Evolutionary conservation across 2,888 invertebrate genomes (phyloP).

Genomic region (Orthonychiurus folsomi): DNA sequence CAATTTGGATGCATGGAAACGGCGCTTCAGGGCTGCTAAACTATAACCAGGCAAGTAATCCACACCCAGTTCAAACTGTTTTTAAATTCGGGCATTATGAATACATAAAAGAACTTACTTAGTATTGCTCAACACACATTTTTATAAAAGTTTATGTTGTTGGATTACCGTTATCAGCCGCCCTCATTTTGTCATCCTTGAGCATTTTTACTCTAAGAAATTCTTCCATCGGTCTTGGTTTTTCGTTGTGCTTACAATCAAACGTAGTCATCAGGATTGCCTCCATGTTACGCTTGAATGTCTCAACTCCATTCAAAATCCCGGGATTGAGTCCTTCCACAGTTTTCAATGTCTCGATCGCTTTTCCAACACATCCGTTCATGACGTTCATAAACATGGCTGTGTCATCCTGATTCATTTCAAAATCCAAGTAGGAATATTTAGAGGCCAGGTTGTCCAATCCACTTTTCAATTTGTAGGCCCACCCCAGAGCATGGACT

Average conservation of each 20-base stretch:
- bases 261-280: neutral
- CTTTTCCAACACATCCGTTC: no score
- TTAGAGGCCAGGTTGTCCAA: neutral
- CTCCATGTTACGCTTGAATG: neutral
- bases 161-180: no score
- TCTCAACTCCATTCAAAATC: neutral
- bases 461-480: neutral
- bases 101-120: no score
- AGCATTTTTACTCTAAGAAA: neutral
- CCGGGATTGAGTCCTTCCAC: no score
- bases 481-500: constrained; percentile 1
- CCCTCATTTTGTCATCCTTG: no score
- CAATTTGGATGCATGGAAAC: constrained; percentile 14
- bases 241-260: neutral
- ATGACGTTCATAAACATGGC: neutral
- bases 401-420: neutral
- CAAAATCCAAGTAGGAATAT: neutral
- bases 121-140: no score
- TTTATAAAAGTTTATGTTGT: no score
- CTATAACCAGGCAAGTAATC: constrained; percentile 5
- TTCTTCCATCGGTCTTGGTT: neutral
- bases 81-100: no score
- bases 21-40: constrained; percentile 7
- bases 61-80: constrained; percentile 3
- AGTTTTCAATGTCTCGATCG: no score